Evolutionary conservation across 2,113 vertebrate genomes (phyloP).

Genomic region (Merops nubicus): DNA sequence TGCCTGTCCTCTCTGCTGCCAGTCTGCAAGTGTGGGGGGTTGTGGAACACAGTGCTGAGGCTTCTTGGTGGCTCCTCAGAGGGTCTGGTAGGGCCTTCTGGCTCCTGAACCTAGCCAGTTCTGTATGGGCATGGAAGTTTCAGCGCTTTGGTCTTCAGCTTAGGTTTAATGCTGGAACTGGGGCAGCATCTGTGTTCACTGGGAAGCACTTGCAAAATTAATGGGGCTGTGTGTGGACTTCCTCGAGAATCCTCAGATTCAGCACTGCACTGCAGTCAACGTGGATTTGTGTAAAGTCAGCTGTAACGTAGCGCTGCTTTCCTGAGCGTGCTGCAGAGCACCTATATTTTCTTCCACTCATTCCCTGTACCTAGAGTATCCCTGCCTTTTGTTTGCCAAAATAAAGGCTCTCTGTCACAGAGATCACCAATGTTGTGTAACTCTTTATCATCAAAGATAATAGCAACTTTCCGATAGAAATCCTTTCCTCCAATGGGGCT

Average conservation of each 20-base stretch:
- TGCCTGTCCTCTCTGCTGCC: neutral
- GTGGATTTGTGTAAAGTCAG: rapidly evolving
- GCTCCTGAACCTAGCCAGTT: neutral
- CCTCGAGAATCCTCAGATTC: neutral
- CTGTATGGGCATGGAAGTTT: neutral
- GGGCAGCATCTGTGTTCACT: neutral
- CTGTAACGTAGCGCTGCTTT: neutral
- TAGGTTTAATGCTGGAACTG: neutral
- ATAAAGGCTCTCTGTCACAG: neutral
- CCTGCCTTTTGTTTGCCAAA: neutral
- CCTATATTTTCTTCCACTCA: neutral
- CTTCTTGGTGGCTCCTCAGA: neutral
- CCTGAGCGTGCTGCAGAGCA: neutral
- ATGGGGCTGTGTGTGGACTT: neutral
- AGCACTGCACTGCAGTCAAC: neutral
- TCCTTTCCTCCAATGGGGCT: neutral
- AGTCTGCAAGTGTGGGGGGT: neutral
- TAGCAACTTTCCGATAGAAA: neutral
- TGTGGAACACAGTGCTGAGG: neutral
- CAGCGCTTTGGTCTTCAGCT: neutral
- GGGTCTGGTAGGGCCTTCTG: neutral
- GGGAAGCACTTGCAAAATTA: neutral
- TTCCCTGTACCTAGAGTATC: neutral
- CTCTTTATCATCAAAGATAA: neutral
- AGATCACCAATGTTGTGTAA: neutral